Evolutionary conservation across 2,113 vertebrate species (phyloP), one percentile per base, ranked within the genome.

Genomic region (Salvelinus fontinalis): DNA sequence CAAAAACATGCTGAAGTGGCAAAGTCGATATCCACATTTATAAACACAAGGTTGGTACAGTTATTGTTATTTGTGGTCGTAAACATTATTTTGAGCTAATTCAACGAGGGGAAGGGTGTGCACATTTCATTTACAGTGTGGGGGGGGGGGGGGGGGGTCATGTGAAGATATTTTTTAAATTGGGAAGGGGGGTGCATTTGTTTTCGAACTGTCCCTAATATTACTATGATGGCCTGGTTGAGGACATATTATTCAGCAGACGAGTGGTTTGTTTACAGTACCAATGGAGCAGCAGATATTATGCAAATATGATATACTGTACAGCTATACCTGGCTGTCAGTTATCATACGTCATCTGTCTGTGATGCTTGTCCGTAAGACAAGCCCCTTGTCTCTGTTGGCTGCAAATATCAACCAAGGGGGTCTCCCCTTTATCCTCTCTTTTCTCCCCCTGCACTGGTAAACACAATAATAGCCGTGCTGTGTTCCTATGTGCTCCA

Each of bases 391-490:
- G 44, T 81, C 75, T 77, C 76, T 79, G 34, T 67, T 60, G 85
- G 86, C 85, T 51, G 81, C 80, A 77, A 87, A 88, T 87, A 88
- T 84, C 75, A 54, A 79, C 86, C 84, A 74, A 79, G 74, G 70
- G 77, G 73, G 76, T 81, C 75, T 82, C 84, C 60, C 75, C 85
- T 84, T 79, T 79, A 88, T 86, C 86, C 68, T 54, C 74, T 81
- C 39, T 70, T 72, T 22, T 4, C 59, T 22, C n/a, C 79, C 85
- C 80, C 76, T 82, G 84, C 88, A 85, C 85, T 88, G 80, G 85
- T 89, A 90, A 91, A 91, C 90, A 85, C 65, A 76, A 84, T 88
- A 88, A 90, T 91, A 88, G 88, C 84, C 75, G 77, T 76, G 81
- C 81, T 48, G 84, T 84, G 76, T 87, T 85, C 54, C 75, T 85